These are phyloP conservation scores for Paracentrotus lividus DNA, from an alignment of 53 echinoderm and acorn worm genomes.

Conservation along the genomic window DNA sequence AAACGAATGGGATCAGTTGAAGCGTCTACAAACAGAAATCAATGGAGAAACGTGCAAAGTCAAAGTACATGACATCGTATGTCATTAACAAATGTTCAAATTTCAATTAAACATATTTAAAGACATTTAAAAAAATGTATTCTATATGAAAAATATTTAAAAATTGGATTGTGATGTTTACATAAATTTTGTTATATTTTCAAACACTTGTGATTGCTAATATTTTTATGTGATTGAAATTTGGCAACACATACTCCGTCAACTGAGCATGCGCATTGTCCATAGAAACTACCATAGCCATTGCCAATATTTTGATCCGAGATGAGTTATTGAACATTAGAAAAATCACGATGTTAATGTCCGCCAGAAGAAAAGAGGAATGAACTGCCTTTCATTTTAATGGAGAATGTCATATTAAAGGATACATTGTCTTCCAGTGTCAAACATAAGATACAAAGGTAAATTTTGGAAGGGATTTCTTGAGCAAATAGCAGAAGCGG, in stretches of 20 bases:
- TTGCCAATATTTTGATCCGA: not conserved
- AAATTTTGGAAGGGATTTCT: not conserved
- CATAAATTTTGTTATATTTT: not conserved
- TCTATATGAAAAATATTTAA: not conserved
- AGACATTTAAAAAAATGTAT: not conserved
- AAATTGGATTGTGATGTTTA: no score
- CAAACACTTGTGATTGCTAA: not conserved
- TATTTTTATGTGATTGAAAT: not conserved
- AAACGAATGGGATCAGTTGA: not conserved
- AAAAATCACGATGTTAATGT: not conserved
- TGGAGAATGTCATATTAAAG: not conserved
- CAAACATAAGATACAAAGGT: not conserved
- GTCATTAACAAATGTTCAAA: not conserved
- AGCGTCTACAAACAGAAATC: not conserved
- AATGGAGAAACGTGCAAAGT: not conserved
- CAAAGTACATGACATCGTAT: not conserved
- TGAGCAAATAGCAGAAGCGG: not conserved
- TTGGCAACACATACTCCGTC: slow-evolving; percentile 2
- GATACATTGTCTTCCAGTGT: slow-evolving; percentile 1
- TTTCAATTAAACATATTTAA: not conserved
- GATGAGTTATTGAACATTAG: not conserved
- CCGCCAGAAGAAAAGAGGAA: not conserved
- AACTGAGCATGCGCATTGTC: slow-evolving; percentile 68
- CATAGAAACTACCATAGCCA: slow-evolving; percentile 60
- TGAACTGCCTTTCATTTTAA: not conserved